Evolutionary conservation across 2,888 invertebrate species (phyloP).

Genomic region (Eurytoma adleriae): DNA sequence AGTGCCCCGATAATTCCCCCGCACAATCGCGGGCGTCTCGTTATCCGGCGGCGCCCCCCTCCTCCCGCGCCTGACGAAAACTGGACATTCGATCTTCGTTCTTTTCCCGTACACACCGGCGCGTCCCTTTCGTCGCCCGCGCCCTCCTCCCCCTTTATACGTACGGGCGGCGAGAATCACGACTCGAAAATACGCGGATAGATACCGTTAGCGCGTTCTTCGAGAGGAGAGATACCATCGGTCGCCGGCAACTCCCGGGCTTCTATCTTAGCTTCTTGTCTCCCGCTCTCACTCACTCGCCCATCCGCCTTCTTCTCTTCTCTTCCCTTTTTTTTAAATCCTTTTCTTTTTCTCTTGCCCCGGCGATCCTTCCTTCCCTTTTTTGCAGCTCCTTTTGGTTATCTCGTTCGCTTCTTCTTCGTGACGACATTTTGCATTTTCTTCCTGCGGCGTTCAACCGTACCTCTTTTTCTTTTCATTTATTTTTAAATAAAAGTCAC

Average conservation of each 20-base stretch:
- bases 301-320: slow-evolving; percentile 9
- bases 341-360: background rate
- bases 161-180: slow-evolving; percentile 27
- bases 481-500: background rate
- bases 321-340: background rate
- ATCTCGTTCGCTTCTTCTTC: background rate
- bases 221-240: slow-evolving; percentile 66
- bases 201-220: slow-evolving; percentile 65
- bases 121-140: background rate
- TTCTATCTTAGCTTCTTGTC: slow-evolving; percentile 44
- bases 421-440: background rate
- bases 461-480: background rate
- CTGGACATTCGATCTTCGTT: slow-evolving; percentile 43
- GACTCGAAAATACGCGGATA: slow-evolving; percentile 53
- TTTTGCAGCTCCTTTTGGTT: background rate
- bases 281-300: slow-evolving; percentile 46
- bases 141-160: background rate
- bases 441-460: background rate
- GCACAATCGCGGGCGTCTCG: slow-evolving; percentile 56
- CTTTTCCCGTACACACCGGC: slow-evolving; percentile 13
- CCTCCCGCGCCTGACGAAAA: slow-evolving; percentile 58
- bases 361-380: background rate
- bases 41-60: slow-evolving; percentile 58
- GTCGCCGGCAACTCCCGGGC: slow-evolving; percentile 55
- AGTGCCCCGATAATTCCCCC: slow-evolving; percentile 52